Base-by-base conservation (phyloP, 2,888 invertebrate species). In the Nemurella pictetii region DNA sequence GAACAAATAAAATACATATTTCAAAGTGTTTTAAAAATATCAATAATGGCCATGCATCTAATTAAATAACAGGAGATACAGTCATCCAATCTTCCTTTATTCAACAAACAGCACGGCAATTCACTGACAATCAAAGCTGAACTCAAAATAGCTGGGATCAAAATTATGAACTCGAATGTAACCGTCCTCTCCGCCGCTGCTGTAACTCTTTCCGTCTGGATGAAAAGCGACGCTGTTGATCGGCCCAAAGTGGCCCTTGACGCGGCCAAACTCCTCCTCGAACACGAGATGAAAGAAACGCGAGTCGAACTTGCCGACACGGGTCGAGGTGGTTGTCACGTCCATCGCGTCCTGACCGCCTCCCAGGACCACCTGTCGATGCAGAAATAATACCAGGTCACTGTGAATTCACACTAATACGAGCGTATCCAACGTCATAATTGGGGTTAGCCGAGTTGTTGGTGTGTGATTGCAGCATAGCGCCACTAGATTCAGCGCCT, bases 291-390 rank as follows among this genome's bases (percentile, higher is more conserved):
- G 98, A 93, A 96, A 99, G 92, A 99, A 97, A 84, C 90, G 95
- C 12, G 95, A 98, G 90, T 99, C 99, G 90, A 99, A 99, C 92
- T 99, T 99, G 84, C 99, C 99, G 86, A 97, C 95, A 88, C 97
- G 93, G 0, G 98, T 94, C 0, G 97, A 97, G 0, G 98, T 99
- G 0, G 97, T 98, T 78, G 98, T 98, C 85, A 99, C 99, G 89
- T 98, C 98, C 97, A 99, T 99, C 85, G 99, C 99, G 90, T 99
- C 99, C 92, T 99, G 99, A 88, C 99, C 99, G 90, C 99, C 99
- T 86, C 99, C 99, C 78, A 99, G 92, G 0, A 98, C 96, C 5
- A 99, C 93, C 94, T 94, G 87, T 0, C 88, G 88, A 86, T n/a
- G n/a, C n/a, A n/a, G n/a, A n/a, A n/a, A n/a, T n/a, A n/a, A n/a